Evolutionary conservation across 2,888 invertebrate genomes (phyloP), one percentile per base, ranked within the genome.

Genomic region (Anarsia innoxiella): DNA sequence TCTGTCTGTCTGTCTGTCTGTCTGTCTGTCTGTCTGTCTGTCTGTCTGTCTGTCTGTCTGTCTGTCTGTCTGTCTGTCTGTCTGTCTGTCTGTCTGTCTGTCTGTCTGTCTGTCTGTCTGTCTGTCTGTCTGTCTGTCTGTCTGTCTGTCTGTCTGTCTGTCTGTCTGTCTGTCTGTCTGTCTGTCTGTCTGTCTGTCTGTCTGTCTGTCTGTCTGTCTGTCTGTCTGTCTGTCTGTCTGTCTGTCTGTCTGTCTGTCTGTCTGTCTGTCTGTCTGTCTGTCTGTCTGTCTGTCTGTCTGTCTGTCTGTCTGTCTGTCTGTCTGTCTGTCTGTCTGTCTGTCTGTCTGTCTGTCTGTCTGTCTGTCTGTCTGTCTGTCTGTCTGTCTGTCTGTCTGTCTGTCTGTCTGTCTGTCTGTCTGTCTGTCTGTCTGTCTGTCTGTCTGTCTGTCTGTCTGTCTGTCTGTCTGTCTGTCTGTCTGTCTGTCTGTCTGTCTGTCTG

Each of bases 31-130:
- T 23, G 19, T 27, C 35, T 23, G 3, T 27, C 35, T 23, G 11
- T 16, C 35, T 23, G 12, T 27, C 35, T 23, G n/a, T 27, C 35
- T 23, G 9, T 27, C 35, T 23, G 19, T 27, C 35, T 23, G 8
- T 27, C 35, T 23, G 11, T 16, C 35, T 23, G 12, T 27, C 27
- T 23, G 19, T 27, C 35, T 23, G 12, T 27, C 35, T 23, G 19
- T 16, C 35, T 23, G 8, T 27, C 35, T 23, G 19, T 27, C 35
- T 23, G 12, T 27, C 35, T 23, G 19, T 27, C 35, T 23, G 12
- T 27, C 35, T 23, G 19, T 27, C 35, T 23, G 26, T 16, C 35
- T 23, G 26, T 27, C 28, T 23, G 26, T 27, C 35, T 13, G 12
- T 27, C 35, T 16, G 19, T 25, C 33, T 19, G 4, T 25, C 33